Base-by-base conservation (phyloP, 2,113 vertebrate genomes). In the Dromiciops gliroides region DNA sequence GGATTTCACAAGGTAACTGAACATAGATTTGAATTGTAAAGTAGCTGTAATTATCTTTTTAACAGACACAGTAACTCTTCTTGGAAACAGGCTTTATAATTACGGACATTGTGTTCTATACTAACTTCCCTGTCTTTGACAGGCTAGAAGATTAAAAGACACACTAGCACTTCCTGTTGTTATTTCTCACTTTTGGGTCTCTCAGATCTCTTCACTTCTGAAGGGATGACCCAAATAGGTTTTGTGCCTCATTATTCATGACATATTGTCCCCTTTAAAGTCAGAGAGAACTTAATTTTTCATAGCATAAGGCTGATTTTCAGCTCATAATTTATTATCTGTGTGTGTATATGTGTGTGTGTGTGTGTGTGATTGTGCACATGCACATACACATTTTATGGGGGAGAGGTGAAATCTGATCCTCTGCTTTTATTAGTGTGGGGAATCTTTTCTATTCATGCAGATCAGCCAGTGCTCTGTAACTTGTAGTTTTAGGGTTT, bases 1-100 rank as follows among this genome's bases (percentile, higher is more conserved):
- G 75, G 92, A 94, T 97, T 98, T 97, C 96, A 95, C 91, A 95
- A 95, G 96, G 95, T 92, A 98, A 92, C 95, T 96, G 90, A 97
- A 90, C 50, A 95, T 89, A 92, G 60, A 92, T 98, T 98, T 97
- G 94, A 97, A 96, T 94, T 97, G 96, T 95, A 91, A 96, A 97
- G 94, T 89, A 95, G 91, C 67, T 96, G 50, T 96, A 98, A 97
- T 96, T 97, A 94, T 92, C 94, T 90, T 97, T 96, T 97, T 96
- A 97, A 97, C 92, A 97, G 92, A 95, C 95, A 89, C 93, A n/a
- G 48, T 96, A 75, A 96, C 92, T 96, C 94, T 92, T 94, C 89
- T 91, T 97, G 95, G 96, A 94, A 97, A 92, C 60, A 60, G 50
- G 51, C 24, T 90, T 97, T 97, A 88, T 94, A 97, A 94, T 94